These are phyloP conservation scores for Falco berigora DNA, from an alignment of 2,797 vertebrate genomes.

Conservation along the genomic window DNA sequence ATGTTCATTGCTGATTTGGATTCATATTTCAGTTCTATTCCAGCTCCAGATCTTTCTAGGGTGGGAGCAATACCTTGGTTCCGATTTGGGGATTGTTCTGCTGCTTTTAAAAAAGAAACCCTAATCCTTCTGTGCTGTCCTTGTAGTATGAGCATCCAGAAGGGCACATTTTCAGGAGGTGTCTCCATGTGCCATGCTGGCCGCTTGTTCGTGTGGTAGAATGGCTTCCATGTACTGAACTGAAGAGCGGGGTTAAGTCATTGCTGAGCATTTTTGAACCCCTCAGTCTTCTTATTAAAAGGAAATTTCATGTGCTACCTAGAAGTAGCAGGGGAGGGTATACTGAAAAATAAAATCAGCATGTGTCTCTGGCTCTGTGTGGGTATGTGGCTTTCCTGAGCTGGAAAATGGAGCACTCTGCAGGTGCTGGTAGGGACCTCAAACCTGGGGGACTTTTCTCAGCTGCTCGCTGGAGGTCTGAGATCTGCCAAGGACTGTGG, in stretches of 20 bases:
- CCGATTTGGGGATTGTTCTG: neutral
- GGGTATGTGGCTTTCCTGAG: neutral
- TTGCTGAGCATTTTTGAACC: neutral
- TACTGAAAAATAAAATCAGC: neutral
- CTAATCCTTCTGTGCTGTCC: neutral
- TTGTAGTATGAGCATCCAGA: neutral
- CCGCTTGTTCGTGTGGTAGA: neutral
- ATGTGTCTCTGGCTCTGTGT: accelerated
- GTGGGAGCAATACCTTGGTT: neutral
- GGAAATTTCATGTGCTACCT: neutral
- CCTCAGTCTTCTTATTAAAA: neutral
- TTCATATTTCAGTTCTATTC: neutral
- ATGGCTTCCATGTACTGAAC: neutral
- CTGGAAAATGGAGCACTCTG: neutral
- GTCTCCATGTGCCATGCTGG: neutral
- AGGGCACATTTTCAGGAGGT: neutral
- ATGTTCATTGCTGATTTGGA: neutral
- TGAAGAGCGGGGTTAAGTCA: neutral
- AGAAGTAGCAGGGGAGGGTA: neutral
- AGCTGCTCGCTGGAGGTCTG: neutral
- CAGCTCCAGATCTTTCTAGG: neutral
- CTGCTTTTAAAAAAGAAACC: neutral
- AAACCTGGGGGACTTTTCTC: accelerated
- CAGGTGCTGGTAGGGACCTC: neutral
- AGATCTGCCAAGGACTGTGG: neutral